phyloP scores from a whole-genome alignment of 2,797 vertebrate species.

The Oryzias sinensis region DNA sequence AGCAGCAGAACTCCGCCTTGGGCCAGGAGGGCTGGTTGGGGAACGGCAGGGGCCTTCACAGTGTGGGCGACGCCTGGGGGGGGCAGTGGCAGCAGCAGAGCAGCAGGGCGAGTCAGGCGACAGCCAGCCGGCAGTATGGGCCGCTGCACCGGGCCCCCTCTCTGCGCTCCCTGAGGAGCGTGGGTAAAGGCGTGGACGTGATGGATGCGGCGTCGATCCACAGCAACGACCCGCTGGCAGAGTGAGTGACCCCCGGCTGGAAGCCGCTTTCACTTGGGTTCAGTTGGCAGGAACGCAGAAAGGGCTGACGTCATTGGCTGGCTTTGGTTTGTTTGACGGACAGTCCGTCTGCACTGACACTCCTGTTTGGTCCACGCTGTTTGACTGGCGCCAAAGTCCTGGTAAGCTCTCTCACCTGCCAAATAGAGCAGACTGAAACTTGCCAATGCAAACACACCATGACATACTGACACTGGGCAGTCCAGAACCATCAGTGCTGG shows the following conservation, averaged over 20 bases:
- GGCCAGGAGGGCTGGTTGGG: conserved; percentile 54
- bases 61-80: conserved; percentile 47
- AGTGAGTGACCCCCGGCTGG: conserved; percentile 73
- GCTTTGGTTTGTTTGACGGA: too few species aligned
- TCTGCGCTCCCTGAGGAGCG: conserved; percentile 83
- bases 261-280: too few species aligned
- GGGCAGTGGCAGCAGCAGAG: conserved; percentile 65
- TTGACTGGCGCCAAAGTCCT: too few species aligned
- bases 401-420: too few species aligned
- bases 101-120: conserved; percentile 35
- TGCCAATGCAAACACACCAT: too few species aligned
- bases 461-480: too few species aligned
- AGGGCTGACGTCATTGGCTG: too few species aligned
- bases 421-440: too few species aligned
- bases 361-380: too few species aligned
- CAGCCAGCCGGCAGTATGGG: conserved; percentile 55
- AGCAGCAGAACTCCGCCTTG: conserved; percentile 59
- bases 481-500: too few species aligned
- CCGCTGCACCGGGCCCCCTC: conserved; percentile 80
- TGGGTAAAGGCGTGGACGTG: conserved; percentile 80
- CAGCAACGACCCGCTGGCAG: conserved; percentile 76
- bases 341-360: too few species aligned
- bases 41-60: conserved; percentile 21
- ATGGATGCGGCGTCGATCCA: conserved; percentile 75
- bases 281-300: too few species aligned